These are phyloP conservation scores for Chloroclystis v-ata DNA, from an alignment of 2,888 invertebrate genomes.

Conservation along the genomic window DNA sequence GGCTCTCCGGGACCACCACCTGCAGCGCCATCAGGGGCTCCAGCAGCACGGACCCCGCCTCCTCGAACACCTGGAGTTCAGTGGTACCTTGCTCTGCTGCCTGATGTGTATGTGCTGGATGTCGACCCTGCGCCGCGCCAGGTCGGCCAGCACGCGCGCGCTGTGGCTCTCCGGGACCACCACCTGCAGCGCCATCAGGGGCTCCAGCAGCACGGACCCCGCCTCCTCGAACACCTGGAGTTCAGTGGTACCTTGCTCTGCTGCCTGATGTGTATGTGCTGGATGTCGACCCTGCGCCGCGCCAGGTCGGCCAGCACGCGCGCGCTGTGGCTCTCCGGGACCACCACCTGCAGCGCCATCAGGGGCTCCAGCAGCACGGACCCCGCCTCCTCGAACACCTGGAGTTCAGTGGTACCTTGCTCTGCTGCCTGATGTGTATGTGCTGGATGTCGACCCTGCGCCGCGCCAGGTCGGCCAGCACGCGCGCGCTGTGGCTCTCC, in stretches of 20 bases:
- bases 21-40: slow-evolving; percentile 95
- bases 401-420: slow-evolving; percentile 78
- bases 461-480: slow-evolving; percentile 91
- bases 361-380: slow-evolving; percentile 89
- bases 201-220: slow-evolving; percentile 85
- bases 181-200: slow-evolving; percentile 92
- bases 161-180: slow-evolving; percentile 81
- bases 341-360: slow-evolving; percentile 89
- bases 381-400: slow-evolving; percentile 75
- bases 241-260: no score
- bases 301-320: slow-evolving; percentile 87
- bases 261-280: no score
- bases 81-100: no score
- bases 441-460: no score
- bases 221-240: slow-evolving; percentile 73
- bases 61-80: slow-evolving; percentile 67
- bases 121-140: slow-evolving; percentile 44
- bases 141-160: slow-evolving; percentile 84
- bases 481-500: slow-evolving; percentile 78
- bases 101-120: no score
- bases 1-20: slow-evolving; percentile 82
- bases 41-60: slow-evolving; percentile 78
- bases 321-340: slow-evolving; percentile 80
- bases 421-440: slow-evolving; percentile 79
- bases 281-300: no score